phyloP scores from a whole-genome alignment of 2,888 invertebrate genomes.

The Thalpophila matura region DNA sequence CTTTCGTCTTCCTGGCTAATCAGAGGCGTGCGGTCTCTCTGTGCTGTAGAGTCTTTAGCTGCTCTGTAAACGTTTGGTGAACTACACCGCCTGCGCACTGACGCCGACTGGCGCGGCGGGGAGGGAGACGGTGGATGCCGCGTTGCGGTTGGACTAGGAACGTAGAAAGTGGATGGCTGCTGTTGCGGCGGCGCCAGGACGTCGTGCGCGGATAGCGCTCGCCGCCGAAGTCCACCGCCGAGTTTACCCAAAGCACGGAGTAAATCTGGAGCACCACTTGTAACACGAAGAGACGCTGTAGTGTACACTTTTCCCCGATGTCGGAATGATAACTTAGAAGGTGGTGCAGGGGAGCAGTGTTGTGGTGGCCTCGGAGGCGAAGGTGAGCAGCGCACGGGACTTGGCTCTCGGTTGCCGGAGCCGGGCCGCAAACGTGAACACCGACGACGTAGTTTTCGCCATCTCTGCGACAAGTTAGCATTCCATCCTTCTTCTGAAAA shows the following conservation, averaged over 20 bases:
- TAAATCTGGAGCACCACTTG: constrained; percentile 92
- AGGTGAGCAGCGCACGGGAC: constrained; percentile 90
- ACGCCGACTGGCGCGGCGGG: constrained; percentile 80
- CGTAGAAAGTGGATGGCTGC: constrained; percentile 93
- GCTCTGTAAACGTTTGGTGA: constrained; percentile 86
- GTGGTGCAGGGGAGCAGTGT: constrained; percentile 88
- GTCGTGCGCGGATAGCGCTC: constrained; percentile 93
- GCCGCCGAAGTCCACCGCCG: constrained; percentile 92
- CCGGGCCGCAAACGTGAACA: constrained; percentile 93
- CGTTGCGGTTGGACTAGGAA: constrained; percentile 91
- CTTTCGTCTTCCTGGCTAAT: constrained; percentile 83
- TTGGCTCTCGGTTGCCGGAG: constrained; percentile 89
- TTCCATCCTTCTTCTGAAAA: constrained; percentile 94
- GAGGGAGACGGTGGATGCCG: constrained; percentile 86
- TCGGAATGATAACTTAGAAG: constrained; percentile 86
- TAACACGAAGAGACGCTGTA: constrained; percentile 87
- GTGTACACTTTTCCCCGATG: constrained; percentile 89
- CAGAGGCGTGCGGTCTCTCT: constrained; percentile 79
- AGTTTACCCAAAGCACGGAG: constrained; percentile 93
- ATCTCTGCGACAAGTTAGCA: constrained; percentile 94
- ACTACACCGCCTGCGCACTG: constrained; percentile 83
- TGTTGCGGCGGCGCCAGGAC: constrained; percentile 91
- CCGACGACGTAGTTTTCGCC: constrained; percentile 93
- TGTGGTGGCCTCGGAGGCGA: constrained; percentile 88
- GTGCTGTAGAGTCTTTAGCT: constrained; percentile 71